Evolutionary conservation across 2,888 invertebrate species (phyloP).

Genomic region (Andrena haemorrhoa): DNA sequence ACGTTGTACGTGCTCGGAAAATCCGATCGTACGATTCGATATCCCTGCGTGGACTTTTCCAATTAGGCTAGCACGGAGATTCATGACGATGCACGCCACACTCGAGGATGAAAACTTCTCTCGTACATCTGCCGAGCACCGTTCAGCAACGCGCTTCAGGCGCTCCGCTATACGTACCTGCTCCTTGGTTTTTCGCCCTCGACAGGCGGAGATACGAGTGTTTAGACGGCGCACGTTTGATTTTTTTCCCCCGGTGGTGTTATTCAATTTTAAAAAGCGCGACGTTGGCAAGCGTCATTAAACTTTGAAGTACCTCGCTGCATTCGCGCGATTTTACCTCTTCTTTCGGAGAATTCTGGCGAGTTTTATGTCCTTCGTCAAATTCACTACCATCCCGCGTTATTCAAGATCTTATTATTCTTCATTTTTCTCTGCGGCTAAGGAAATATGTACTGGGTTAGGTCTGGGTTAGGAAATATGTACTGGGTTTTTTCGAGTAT

Average conservation of each 20-base stretch:
- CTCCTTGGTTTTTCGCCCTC: not conserved
- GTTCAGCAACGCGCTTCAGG: not conserved
- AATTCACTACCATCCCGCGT: not conserved
- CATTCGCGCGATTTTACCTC: constrained; percentile 27
- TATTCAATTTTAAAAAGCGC: constrained; percentile 17
- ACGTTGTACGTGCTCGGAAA: constrained; percentile 75
- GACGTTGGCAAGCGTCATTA: constrained; percentile 17
- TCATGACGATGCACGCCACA: constrained; percentile 64
- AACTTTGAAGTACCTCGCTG: constrained; percentile 22
- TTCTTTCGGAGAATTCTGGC: constrained; percentile 15
- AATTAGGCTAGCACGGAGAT: constrained; percentile 76
- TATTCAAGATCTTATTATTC: constrained; percentile 6
- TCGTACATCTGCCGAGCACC: constrained; percentile 25
- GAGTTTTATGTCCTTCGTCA: constrained; percentile 16
- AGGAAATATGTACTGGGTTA: not conserved
- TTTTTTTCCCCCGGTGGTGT: not conserved
- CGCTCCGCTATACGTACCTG: not conserved
- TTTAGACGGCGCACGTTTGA: not conserved
- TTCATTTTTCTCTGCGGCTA: not conserved
- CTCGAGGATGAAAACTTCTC: constrained; percentile 18
- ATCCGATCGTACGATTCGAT: constrained; percentile 58
- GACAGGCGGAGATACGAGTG: not conserved
- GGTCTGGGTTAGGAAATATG: not conserved
- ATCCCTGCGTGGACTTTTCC: constrained; percentile 73
- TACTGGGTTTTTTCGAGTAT: not conserved